Conservation (phyloP, 2,797 vertebrate species). For the Macroramphosus scolopax region DNA sequence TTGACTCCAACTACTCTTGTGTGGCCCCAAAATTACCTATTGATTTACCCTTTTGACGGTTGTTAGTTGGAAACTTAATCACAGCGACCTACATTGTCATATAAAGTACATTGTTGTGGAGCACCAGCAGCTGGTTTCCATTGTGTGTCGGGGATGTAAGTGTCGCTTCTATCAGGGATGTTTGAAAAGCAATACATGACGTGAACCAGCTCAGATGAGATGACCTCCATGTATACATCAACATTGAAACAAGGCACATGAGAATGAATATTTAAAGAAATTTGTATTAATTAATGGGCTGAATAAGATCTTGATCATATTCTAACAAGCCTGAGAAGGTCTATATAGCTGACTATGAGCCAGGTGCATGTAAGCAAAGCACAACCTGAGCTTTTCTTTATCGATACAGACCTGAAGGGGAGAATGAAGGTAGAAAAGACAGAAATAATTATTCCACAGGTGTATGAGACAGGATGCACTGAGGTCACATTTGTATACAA, state of each 20-base stretch:
- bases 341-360: not conserved
- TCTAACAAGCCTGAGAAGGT: too few relatives aligned
- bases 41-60: slow-evolving; percentile 80
- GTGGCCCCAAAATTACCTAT: slow-evolving; percentile 78
- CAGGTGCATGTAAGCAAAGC: not conserved
- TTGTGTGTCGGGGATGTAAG: slow-evolving; percentile 28
- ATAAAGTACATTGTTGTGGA: slow-evolving; percentile 60
- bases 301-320: too few relatives aligned
- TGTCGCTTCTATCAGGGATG: slow-evolving; percentile 36
- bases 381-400: too few relatives aligned
- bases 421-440: too few relatives aligned
- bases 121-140: slow-evolving; percentile 21
- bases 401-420: not conserved
- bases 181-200: slow-evolving; percentile 45
- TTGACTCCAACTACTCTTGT: slow-evolving; percentile 71
- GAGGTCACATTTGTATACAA: too few relatives aligned
- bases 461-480: too few relatives aligned
- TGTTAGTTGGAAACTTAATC: slow-evolving; percentile 79
- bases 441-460: too few relatives aligned
- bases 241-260: not conserved
- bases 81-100: slow-evolving; percentile 73
- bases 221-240: slow-evolving; percentile 8
- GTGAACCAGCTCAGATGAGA: slow-evolving; percentile 8
- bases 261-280: slow-evolving; percentile 15
- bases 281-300: slow-evolving; percentile 1